Percentiles rank a stretch among this genome's conserved stretches.
These are phyloP conservation scores for Dasyurus viverrinus DNA, from an alignment of 2,113 vertebrate species.

Conservation along the genomic window DNA sequence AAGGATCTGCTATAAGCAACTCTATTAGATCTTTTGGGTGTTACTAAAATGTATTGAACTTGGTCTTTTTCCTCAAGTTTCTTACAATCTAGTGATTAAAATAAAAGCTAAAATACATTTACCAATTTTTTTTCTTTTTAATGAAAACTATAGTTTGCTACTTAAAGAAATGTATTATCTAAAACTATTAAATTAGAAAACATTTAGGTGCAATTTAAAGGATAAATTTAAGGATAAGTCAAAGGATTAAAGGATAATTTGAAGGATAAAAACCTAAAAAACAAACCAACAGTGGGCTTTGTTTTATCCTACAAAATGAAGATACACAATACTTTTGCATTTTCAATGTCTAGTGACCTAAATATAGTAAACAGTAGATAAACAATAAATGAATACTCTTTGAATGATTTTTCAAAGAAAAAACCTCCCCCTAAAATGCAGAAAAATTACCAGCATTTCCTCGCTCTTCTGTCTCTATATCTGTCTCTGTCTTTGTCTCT, in stretches of 20 bases:
- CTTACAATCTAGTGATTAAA: background rate
- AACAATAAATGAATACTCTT: background rate
- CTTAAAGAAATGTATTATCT: background rate
- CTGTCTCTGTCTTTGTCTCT: no score
- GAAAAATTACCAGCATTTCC: background rate
- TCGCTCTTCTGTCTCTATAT: no score
- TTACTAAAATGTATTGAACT: background rate
- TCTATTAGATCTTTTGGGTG: background rate
- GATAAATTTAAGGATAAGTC: background rate
- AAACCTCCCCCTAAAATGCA: background rate
- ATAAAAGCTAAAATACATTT: background rate
- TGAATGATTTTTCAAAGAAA: background rate
- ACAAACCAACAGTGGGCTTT: background rate
- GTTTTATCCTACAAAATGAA: no score
- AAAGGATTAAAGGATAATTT: background rate
- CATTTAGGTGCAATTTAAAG: background rate
- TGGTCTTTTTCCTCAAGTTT: background rate
- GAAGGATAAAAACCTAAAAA: background rate
- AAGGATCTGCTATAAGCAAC: background rate
- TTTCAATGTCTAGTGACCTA: no score
- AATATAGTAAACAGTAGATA: background rate
- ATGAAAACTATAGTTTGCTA: background rate
- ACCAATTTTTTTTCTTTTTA: background rate
- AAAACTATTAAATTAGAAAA: background rate
- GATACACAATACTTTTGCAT: no score